phyloP scores from a whole-genome alignment of 2,888 invertebrate genomes.

The Abrostola triplasia region DNA sequence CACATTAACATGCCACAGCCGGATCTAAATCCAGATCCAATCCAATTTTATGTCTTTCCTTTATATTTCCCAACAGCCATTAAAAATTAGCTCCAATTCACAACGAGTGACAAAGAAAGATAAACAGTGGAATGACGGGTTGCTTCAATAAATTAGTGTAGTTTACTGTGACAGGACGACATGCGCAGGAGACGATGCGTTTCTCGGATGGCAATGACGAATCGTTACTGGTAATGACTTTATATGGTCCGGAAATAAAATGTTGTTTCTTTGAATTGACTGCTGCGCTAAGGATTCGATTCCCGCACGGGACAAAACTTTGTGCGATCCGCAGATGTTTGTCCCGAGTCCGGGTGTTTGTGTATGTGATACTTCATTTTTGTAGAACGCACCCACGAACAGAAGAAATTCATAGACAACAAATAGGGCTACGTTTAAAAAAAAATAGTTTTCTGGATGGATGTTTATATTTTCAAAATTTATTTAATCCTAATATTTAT shows the following conservation, averaged over 20 bases:
- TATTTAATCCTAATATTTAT: too few relatives aligned
- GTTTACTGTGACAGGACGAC: slow-evolving; percentile 55
- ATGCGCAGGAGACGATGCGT: slow-evolving; percentile 53
- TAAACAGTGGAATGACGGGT: slow-evolving; percentile 64
- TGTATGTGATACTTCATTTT: too few relatives aligned
- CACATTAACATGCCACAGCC: slow-evolving; percentile 35
- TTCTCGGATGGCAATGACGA: slow-evolving; percentile 48
- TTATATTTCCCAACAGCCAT: slow-evolving; percentile 30
- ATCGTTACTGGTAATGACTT: slow-evolving; percentile 49
- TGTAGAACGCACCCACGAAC: too few relatives aligned
- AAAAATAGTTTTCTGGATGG: too few relatives aligned
- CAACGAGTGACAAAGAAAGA: slow-evolving; percentile 61
- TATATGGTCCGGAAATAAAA: slow-evolving; percentile 46
- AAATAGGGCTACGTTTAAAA: too few relatives aligned
- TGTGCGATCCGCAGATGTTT: too few relatives aligned
- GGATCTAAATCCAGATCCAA: slow-evolving; percentile 23
- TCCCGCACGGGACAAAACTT: too few relatives aligned
- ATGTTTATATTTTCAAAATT: too few relatives aligned
- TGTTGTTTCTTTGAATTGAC: slow-evolving; percentile 33
- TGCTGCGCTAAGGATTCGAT: too few relatives aligned
- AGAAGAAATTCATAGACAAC: too few relatives aligned
- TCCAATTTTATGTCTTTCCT: not conserved
- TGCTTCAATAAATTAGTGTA: slow-evolving; percentile 64
- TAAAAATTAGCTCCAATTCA: slow-evolving; percentile 59
- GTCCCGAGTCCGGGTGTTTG: too few relatives aligned